These are phyloP conservation scores for Intellagama lesueurii DNA, from an alignment of 2,797 vertebrate species.

Conservation along the genomic window DNA sequence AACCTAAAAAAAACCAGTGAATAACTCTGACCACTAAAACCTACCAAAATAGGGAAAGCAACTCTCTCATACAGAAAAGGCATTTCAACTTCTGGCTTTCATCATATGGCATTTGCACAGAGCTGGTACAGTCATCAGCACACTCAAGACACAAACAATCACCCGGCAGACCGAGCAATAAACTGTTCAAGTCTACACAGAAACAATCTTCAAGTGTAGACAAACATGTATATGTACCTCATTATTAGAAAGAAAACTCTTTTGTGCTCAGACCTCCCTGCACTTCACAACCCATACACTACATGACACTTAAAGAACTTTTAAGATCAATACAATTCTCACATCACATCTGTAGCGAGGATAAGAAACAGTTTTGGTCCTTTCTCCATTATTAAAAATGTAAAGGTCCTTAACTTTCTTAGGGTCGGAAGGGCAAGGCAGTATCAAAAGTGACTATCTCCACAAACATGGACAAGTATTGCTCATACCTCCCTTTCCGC, in stretches of 20 bases:
- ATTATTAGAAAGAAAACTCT: neutral
- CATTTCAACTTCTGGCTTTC: neutral
- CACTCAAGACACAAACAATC: neutral
- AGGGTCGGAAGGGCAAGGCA: neutral
- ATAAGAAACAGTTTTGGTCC: neutral
- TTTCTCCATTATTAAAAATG: neutral
- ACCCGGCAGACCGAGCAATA: no score
- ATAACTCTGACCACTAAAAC: neutral
- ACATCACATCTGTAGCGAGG: neutral
- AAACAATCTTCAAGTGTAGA: neutral
- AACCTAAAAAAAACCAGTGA: neutral
- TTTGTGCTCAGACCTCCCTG: neutral
- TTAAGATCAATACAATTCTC: neutral
- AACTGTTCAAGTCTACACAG: no score
- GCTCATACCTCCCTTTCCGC: neutral
- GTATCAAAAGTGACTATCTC: neutral
- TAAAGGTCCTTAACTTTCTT: neutral
- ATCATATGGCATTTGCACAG: neutral
- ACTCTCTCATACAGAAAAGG: neutral
- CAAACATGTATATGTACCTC: neutral
- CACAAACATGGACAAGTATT: neutral
- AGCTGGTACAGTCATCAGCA: neutral
- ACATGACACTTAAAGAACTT: neutral
- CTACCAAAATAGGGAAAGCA: neutral
- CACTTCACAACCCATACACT: neutral